Evolutionary conservation across 2,113 vertebrate species (phyloP).

Genomic region (Oophaga pumilio): DNA sequence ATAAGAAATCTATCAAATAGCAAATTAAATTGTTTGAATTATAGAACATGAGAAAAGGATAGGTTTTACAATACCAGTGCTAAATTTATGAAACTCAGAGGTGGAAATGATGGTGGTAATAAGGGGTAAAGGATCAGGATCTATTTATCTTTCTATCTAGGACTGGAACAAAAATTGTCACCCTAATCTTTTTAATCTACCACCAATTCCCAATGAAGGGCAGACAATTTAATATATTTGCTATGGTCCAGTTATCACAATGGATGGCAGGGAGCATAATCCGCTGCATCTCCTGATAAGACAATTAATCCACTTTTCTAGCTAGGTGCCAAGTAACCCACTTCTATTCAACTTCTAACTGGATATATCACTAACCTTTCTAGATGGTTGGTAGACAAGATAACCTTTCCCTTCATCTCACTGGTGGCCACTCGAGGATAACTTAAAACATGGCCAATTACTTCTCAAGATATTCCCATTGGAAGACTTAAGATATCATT

Average conservation of each 20-base stretch:
- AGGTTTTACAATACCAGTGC: background rate
- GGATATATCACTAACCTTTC: too few species aligned
- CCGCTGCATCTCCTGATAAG: background rate
- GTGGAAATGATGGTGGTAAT: background rate
- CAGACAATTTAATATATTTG: too few species aligned
- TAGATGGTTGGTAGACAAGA: too few species aligned
- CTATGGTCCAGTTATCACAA: background rate
- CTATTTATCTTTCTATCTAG: background rate
- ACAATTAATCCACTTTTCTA: too few species aligned
- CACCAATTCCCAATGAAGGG: too few species aligned
- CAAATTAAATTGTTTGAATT: conserved; percentile 4
- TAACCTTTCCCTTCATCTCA: too few species aligned
- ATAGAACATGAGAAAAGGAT: background rate
- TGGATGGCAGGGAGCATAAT: background rate
- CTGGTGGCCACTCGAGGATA: too few species aligned
- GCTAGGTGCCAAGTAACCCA: too few species aligned
- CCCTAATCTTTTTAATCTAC: too few species aligned
- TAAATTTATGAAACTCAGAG: background rate
- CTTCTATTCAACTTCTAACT: too few species aligned
- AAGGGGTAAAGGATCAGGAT: background rate
- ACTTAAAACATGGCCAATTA: background rate
- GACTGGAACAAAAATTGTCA: too few species aligned
- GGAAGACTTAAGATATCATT: background rate
- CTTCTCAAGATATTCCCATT: background rate
- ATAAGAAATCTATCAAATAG: conserved; percentile 24